Evolutionary conservation across 2,888 invertebrate genomes (phyloP), one percentile per base, ranked within the genome.

Genomic region (Pseudeuparius sepicola): DNA sequence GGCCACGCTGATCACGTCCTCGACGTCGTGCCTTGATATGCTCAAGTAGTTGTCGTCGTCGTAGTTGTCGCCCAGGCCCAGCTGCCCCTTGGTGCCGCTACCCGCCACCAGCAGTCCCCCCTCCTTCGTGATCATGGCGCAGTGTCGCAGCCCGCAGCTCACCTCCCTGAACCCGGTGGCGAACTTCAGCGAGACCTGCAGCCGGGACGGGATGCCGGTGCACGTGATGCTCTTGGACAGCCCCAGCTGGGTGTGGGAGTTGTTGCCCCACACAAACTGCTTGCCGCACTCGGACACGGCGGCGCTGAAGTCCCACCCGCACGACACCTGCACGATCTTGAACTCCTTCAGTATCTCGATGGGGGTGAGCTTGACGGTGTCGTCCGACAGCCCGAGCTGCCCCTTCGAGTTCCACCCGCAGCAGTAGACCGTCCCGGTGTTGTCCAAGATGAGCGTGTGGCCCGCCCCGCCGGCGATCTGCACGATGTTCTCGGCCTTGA

Each of bases 271-370:
- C 2, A 79, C 77, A 61, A 77, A 79, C 2, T 88, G 59, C 34
- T 72, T 68, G 29, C 78, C 73, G 42, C 74, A 71, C 51, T 72
- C 68, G 14, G 81, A 75, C 12, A 86, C 67, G 24, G 78, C 85
- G 46, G 80, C 77, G 36, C 82, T 83, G 44, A 77, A 77, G 53
- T 86, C 83, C 85, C 86, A 86, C n/a, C 86, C 86, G 48, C 82
- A 80, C 18, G 74, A 71, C 37, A 85, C 65, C 44, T 73, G 70
- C 33, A 66, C 66, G 42, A 84, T 71, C 37, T 54, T 55, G 48
- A 67, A 54, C 58, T 65, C 52, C 60, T 70, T 70, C 35, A 74
- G 53, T 31, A 63, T 60, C 63, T 75, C 74, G 35, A 74, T 71
- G 53, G 76, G 70, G 56, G 72, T 64, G 49, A 79, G 75, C 37